Base-by-base conservation (phyloP, 1,140 invertebrate genomes). In the Hypsibius dujardini region DNA sequence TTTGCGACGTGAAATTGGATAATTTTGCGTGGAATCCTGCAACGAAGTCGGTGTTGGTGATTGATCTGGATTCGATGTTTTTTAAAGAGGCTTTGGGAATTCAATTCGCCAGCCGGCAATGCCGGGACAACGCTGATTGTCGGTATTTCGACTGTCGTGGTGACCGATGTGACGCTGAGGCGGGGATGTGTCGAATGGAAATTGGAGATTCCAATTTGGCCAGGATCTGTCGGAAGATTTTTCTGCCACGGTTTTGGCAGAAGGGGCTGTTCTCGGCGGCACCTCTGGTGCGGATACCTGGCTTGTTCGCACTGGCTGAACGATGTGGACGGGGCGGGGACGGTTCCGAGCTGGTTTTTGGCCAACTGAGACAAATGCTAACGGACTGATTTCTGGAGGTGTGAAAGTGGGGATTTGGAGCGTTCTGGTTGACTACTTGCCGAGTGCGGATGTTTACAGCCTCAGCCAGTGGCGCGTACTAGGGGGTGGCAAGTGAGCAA, bases 51-150 rank as follows among this genome's bases (percentile, higher is more conserved):
- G 62, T 67, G 62, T 15, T 15, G 42, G 42, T 67, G 62, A 42
- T 67, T 42, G 62, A 67, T 42, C 45, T 67, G 62, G 62, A 67
- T 42, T 15, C 42, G 42, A 42, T 42, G 62, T 67, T 67, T 42
- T 67, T 67, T 42, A 12, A 3, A 3, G 42, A 42, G 3, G 12
- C 42, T 7, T 45, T 67, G 42, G 12, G 3, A 42, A 42, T 15
- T 12, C 62, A 67, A 42, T 67, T 67, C 7, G 12, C 12, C 62
- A 42, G 42, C 3, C 12, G 62, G 42, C 12, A 67, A 42, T 67
- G 62, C 42, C 3, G 3, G 12, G 12, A 7, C 42, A 42, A 67
- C 45, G 62, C 3, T 15, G 62, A 67, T 45, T 67, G 62, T 67
- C 12, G 3, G 3, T 7, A 15, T 12, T 67, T 67, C 42, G 12